Percentiles rank a stretch among this genome's conserved stretches.
Conservation (phyloP, 2,888 invertebrate genomes). For the Drosophila histrio region DNA sequence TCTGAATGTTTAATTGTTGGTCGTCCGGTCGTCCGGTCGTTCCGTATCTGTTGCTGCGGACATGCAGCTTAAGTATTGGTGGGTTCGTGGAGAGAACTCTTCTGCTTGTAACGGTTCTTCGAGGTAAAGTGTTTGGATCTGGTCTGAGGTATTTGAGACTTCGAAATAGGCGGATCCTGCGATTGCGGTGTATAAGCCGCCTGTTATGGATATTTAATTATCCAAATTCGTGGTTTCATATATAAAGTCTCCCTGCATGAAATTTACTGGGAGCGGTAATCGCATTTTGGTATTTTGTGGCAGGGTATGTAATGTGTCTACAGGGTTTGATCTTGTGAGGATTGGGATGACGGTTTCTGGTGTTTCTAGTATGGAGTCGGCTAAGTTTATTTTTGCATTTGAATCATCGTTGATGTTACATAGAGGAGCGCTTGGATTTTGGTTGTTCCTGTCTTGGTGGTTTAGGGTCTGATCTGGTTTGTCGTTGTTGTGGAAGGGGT, state of each 20-base stretch:
- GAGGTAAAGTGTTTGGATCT: slow-evolving; percentile 1
- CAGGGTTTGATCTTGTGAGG: background rate
- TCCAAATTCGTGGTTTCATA: slow-evolving; percentile 6
- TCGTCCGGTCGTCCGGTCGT: slow-evolving; percentile 13
- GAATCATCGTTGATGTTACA: slow-evolving; percentile 21
- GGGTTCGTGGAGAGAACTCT: slow-evolving; percentile 1
- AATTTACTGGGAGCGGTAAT: background rate
- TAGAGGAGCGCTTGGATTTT: slow-evolving; percentile 24
- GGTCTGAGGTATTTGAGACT: background rate
- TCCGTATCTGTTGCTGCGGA: slow-evolving; percentile 5
- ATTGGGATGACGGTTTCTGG: slow-evolving; percentile 10
- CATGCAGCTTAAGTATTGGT: slow-evolving; percentile 15
- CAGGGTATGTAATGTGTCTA: slow-evolving; percentile 13
- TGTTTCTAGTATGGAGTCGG: slow-evolving; percentile 7
- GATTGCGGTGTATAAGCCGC: background rate
- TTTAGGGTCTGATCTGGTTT: slow-evolving; percentile 7
- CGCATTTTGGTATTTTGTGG: background rate
- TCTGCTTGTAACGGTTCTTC: slow-evolving; percentile 11
- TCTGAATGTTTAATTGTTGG: slow-evolving; percentile 25
- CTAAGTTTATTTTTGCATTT: slow-evolving; percentile 5
- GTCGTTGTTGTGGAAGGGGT: slow-evolving; percentile 10
- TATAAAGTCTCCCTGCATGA: slow-evolving; percentile 8
- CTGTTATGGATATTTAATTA: slow-evolving; percentile 9
- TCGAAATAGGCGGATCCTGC: background rate
- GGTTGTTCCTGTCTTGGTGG: slow-evolving; percentile 18